Evolutionary conservation across 2,888 invertebrate species (phyloP).

Genomic region (Sphecodes monilicornis): DNA sequence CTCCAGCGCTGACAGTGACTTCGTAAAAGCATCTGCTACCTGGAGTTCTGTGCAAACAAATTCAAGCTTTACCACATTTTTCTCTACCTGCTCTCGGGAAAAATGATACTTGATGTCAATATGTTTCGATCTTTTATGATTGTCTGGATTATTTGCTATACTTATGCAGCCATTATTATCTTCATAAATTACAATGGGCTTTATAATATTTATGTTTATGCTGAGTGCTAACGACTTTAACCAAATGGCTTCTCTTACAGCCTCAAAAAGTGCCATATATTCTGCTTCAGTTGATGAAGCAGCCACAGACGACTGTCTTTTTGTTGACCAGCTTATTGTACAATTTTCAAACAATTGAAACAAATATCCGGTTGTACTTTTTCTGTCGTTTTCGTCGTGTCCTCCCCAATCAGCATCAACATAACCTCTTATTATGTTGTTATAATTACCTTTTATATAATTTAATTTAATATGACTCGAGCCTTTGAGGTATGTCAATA

Average conservation of each 20-base stretch:
- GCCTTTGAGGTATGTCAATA: constrained; percentile 15
- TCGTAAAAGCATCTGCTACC: no score
- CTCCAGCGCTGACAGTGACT: no score
- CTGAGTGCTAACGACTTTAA: constrained; percentile 71
- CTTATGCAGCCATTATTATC: constrained; percentile 78
- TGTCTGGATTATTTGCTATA: constrained; percentile 72
- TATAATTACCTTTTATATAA: not conserved
- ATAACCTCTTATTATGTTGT: constrained; percentile 4
- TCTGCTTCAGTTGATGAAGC: constrained; percentile 42
- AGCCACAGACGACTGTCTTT: constrained; percentile 63
- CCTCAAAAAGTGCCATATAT: no score
- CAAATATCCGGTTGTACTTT: constrained; percentile 13
- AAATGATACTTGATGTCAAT: constrained; percentile 76
- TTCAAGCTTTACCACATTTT: not conserved
- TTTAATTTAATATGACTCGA: not conserved
- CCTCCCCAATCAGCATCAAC: constrained; percentile 18
- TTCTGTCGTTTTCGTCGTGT: no score
- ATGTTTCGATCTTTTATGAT: constrained; percentile 62
- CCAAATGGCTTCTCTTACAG: constrained; percentile 76
- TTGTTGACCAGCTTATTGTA: not conserved
- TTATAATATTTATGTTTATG: constrained; percentile 64
- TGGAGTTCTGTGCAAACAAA: no score
- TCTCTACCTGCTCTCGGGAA: constrained; percentile 13
- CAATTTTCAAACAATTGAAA: not conserved
- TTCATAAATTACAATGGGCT: constrained; percentile 43